phyloP scores from a whole-genome alignment of 2,888 invertebrate species.

The Pandemis cinnamomeana region DNA sequence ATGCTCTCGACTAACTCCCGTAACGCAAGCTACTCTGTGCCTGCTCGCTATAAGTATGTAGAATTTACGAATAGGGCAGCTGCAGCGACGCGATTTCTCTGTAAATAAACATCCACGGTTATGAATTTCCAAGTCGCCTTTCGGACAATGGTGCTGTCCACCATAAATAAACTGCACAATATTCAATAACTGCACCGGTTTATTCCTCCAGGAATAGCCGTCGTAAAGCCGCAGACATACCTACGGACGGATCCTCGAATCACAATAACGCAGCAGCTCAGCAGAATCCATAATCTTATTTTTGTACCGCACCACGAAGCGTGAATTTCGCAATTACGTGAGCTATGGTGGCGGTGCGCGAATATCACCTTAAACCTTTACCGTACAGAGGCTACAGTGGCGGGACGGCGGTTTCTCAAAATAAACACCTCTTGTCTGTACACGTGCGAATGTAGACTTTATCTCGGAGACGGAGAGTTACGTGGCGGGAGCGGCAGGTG shows the following conservation, averaged over 20 bases:
- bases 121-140: constrained; percentile 56
- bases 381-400: constrained; percentile 64
- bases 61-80: constrained; percentile 14
- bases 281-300: constrained; percentile 85
- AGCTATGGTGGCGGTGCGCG: constrained; percentile 54
- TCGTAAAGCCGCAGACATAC: constrained; percentile 83
- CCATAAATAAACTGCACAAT: constrained; percentile 78
- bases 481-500: constrained; percentile 64
- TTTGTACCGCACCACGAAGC: constrained; percentile 84
- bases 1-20: not conserved
- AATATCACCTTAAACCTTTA: constrained; percentile 63
- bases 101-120: constrained; percentile 62
- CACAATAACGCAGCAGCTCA: constrained; percentile 83
- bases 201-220: constrained; percentile 83
- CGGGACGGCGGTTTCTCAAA: constrained; percentile 68
- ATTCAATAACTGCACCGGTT: constrained; percentile 80
- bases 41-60: not conserved
- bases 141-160: constrained; percentile 78
- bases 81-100: constrained; percentile 43
- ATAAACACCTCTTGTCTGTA: constrained; percentile 82
- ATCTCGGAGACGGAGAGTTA: constrained; percentile 78
- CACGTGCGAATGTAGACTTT: constrained; percentile 82
- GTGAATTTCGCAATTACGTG: constrained; percentile 84
- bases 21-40: not conserved
- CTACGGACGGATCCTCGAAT: constrained; percentile 84